A percentile compares a stretch with the other conserved stretches of the same genome.
Conservation (phyloP, 2,797 vertebrate genomes). For the Oryzias sinensis region DNA sequence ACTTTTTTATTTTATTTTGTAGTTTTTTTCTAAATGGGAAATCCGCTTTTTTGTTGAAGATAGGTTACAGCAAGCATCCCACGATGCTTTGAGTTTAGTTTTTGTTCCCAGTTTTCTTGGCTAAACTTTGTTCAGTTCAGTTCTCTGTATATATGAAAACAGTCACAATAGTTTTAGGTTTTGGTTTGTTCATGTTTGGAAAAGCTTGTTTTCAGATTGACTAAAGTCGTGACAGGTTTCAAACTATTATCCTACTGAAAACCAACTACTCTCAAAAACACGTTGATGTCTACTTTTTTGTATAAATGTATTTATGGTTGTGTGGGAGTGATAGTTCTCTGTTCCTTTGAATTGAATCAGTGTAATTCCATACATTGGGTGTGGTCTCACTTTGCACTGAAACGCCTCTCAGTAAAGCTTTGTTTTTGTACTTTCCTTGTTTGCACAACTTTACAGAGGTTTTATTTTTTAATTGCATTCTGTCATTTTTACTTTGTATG, state of each 20-base stretch:
- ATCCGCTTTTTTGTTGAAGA: too few relatives aligned
- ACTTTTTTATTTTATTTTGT: too few relatives aligned
- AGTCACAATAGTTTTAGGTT: too few relatives aligned
- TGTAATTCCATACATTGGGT: slow-evolving; percentile 28
- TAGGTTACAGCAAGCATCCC: too few relatives aligned
- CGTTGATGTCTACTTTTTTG: slow-evolving; percentile 51
- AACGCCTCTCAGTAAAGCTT: slow-evolving; percentile 42
- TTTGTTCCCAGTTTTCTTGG: too few relatives aligned
- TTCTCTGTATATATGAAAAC: too few relatives aligned
- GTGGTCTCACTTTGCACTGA: slow-evolving; percentile 61
- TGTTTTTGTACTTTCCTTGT: slow-evolving; percentile 59
- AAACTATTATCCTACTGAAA: slow-evolving; percentile 30
- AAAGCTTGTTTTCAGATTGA: background rate
- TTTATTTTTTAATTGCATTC: slow-evolving; percentile 50
- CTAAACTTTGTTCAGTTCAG: too few relatives aligned
- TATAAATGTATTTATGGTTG: slow-evolving; percentile 79
- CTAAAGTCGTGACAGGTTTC: slow-evolving; percentile 30
- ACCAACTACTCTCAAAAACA: slow-evolving; percentile 33
- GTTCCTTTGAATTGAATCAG: slow-evolving; percentile 38
- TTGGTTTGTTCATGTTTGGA: too few relatives aligned
- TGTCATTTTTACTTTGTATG: slow-evolving; percentile 43
- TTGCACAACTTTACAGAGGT: slow-evolving; percentile 61
- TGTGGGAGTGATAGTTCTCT: slow-evolving; percentile 41
- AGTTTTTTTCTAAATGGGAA: too few relatives aligned
- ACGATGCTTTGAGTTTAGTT: too few relatives aligned